These are phyloP conservation scores for Brachionus asplanchnoidis DNA, from an alignment of 1,140 invertebrate genomes.

Conservation along the genomic window DNA sequence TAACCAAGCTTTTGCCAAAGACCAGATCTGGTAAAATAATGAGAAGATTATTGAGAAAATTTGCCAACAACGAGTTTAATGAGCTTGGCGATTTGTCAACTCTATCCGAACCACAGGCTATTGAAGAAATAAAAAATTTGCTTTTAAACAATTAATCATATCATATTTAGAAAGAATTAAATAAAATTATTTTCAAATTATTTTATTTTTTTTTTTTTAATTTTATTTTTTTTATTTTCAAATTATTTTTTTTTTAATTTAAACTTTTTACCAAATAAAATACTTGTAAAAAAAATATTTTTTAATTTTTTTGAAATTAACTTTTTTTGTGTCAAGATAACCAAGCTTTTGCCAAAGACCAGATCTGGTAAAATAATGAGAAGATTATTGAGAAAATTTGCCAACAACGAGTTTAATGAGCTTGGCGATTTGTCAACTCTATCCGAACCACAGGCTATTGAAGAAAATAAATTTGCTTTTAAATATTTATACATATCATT, in stretches of 20 bases:
- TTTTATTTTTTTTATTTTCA: neutral
- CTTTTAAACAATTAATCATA: neutral
- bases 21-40: constrained; percentile 60
- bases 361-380: constrained; percentile 60
- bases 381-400: constrained; percentile 57
- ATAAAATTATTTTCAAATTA: too few relatives aligned
- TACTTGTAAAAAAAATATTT: constrained; percentile 46
- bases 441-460: constrained; percentile 76
- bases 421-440: constrained; percentile 88
- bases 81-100: constrained; percentile 89
- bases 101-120: constrained; percentile 77
- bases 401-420: constrained; percentile 59
- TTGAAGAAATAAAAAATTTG: constrained; percentile 54
- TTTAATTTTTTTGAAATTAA: neutral
- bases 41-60: constrained; percentile 57
- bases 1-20: constrained; percentile 53
- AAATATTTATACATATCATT: neutral
- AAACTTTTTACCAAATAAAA: constrained; percentile 48
- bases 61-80: constrained; percentile 50
- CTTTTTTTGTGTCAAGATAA: constrained; percentile 44
- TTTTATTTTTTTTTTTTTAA: too few relatives aligned
- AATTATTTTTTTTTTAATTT: too few relatives aligned
- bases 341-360: constrained; percentile 55
- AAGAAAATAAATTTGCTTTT: constrained; percentile 36
- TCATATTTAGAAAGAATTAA: too few relatives aligned